A percentile compares a stretch with the other conserved stretches of the same genome.
Conservation (phyloP, 2,797 vertebrate genomes). For the Pseudopleuronectes americanus region DNA sequence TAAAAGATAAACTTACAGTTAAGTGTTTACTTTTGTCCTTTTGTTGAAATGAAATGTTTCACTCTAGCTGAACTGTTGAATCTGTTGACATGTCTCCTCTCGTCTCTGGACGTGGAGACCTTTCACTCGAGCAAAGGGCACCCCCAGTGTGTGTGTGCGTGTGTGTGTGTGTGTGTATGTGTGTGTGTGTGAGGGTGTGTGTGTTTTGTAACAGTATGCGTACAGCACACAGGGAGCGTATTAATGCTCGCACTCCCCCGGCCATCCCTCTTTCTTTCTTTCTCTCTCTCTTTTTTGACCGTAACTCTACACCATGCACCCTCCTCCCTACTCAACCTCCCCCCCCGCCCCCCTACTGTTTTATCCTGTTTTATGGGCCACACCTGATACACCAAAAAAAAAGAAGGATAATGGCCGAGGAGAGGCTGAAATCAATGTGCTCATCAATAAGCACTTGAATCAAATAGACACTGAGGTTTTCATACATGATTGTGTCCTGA, state of each 20-base stretch:
- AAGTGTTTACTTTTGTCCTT: neutral
- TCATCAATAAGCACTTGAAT: slow-evolving; percentile 46
- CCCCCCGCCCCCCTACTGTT: slow-evolving; percentile 58
- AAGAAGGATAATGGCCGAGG: slow-evolving; percentile 39
- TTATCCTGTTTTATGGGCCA: slow-evolving; percentile 71
- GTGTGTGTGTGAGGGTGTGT: slow-evolving; percentile 50
- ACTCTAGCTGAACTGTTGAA: slow-evolving; percentile 3
- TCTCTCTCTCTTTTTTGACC: slow-evolving; percentile 55
- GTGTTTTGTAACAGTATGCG: slow-evolving; percentile 72
- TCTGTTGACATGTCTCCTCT: slow-evolving; percentile 20
- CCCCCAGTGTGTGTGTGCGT: slow-evolving; percentile 23
- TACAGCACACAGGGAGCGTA: slow-evolving; percentile 68
- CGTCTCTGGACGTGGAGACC: slow-evolving; percentile 57
- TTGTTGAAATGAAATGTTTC: neutral
- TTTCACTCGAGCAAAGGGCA: slow-evolving; percentile 60
- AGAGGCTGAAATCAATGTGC: slow-evolving; percentile 47
- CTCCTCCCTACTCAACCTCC: neutral
- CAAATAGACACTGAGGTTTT: neutral
- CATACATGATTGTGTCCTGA: neutral
- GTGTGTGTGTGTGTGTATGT: slow-evolving; percentile 35
- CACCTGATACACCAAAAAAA: slow-evolving; percentile 69
- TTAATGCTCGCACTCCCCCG: slow-evolving; percentile 69
- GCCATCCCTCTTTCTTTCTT: slow-evolving; percentile 48
- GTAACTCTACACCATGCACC: slow-evolving; percentile 67
- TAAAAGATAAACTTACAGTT: too few species aligned